These are phyloP conservation scores for Rissa tridactyla DNA, from an alignment of 2,113 vertebrate genomes.

Conservation along the genomic window DNA sequence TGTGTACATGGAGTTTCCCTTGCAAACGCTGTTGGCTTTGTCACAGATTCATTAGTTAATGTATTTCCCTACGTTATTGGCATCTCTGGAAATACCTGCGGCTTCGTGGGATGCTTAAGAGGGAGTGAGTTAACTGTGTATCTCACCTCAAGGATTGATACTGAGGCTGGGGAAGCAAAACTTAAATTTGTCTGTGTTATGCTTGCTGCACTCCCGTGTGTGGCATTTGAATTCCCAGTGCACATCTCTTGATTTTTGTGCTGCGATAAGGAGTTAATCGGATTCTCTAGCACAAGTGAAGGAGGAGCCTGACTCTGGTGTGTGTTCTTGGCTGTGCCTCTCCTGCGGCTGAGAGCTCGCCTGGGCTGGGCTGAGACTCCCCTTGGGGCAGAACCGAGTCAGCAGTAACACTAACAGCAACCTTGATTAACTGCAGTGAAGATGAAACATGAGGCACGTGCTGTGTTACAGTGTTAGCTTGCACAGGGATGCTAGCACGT, in stretches of 20 bases:
- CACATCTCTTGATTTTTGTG: background rate
- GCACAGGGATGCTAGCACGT: background rate
- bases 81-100: background rate
- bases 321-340: background rate
- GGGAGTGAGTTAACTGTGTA: background rate
- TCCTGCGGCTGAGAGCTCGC: background rate
- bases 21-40: background rate
- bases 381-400: background rate
- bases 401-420: rapidly evolving
- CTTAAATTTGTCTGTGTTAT: background rate
- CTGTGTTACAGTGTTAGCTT: background rate
- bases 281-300: background rate
- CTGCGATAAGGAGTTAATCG: background rate
- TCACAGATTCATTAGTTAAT: background rate
- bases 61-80: background rate
- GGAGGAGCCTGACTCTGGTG: background rate
- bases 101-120: background rate
- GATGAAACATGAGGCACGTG: background rate
- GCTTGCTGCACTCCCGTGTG: background rate
- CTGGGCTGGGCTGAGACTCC: background rate
- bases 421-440: background rate
- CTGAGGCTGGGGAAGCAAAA: background rate
- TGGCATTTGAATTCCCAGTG: background rate
- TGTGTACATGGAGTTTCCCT: background rate
- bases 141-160: background rate